Conservation (phyloP, 2,888 invertebrate species). For the Dryocosmus kuriphilus region DNA sequence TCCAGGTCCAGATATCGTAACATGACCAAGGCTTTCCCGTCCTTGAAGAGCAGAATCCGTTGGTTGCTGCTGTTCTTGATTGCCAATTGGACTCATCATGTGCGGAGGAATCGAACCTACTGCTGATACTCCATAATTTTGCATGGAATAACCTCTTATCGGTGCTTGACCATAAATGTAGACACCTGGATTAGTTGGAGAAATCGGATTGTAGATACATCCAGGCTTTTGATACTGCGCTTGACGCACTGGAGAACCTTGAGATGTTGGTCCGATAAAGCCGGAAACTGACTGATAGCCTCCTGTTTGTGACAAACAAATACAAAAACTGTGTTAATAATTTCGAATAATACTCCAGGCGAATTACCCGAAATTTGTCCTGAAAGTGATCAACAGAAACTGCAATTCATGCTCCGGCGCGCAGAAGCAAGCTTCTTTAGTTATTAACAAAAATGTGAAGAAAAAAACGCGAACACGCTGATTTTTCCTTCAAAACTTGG, state of each 20-base stretch:
- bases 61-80: conserved; percentile 59
- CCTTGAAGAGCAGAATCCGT: conserved; percentile 61
- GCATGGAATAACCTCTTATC: conserved; percentile 61
- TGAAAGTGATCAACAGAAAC: too few species aligned
- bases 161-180: conserved; percentile 68
- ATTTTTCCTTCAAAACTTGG: too few species aligned
- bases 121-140: conserved; percentile 46
- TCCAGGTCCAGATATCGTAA: conserved; percentile 68
- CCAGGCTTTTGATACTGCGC: conserved; percentile 78
- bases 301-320: conserved; percentile 56
- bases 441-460: too few species aligned
- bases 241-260: conserved; percentile 80
- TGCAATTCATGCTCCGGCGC: too few species aligned
- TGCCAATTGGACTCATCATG: conserved; percentile 65
- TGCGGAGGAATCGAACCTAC: conserved; percentile 61
- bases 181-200: conserved; percentile 71
- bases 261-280: conserved; percentile 79
- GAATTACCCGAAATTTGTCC: too few species aligned
- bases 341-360: conserved; percentile 24
- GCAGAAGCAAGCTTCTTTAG: too few species aligned
- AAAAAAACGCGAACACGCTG: too few species aligned
- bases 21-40: conserved; percentile 68
- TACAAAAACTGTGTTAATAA: conserved; percentile 39
- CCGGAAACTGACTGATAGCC: conserved; percentile 80
- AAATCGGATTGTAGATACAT: conserved; percentile 68